Evolutionary conservation across 2,113 vertebrate genomes (phyloP).

Genomic region (Mobula hypostoma): DNA sequence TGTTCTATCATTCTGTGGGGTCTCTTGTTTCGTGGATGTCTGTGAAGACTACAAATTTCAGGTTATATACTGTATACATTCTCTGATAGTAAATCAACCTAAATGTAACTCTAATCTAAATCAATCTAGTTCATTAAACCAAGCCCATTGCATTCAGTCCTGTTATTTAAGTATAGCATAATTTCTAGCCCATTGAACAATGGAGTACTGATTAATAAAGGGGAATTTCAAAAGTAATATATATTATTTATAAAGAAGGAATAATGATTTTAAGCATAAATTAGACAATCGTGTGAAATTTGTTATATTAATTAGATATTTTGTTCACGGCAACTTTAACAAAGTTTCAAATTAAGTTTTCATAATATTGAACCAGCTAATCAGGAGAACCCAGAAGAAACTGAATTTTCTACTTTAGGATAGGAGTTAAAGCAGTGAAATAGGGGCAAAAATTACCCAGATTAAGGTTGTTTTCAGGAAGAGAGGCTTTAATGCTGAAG

Average conservation of each 20-base stretch:
- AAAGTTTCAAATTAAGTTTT: not conserved
- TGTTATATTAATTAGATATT: not conserved
- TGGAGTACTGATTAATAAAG: not conserved
- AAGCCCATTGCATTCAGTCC: not conserved
- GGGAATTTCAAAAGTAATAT: not conserved
- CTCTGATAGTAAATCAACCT: too few relatives aligned
- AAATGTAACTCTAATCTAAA: too few relatives aligned
- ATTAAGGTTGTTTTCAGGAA: not conserved
- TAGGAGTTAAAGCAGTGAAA: not conserved
- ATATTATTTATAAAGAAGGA: not conserved
- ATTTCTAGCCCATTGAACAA: not conserved
- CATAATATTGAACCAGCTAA: not conserved
- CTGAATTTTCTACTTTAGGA: not conserved
- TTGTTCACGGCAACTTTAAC: not conserved
- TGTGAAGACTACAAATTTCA: too few relatives aligned
- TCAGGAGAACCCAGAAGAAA: not conserved
- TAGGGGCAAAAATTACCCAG: not conserved
- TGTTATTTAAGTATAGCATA: not conserved
- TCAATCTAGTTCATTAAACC: not conserved
- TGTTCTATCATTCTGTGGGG: too few relatives aligned
- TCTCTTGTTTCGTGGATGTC: too few relatives aligned
- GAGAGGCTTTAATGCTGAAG: not conserved
- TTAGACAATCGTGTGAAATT: not conserved
- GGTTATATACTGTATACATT: too few relatives aligned
- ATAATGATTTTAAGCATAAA: not conserved